Conservation (phyloP, 2,888 invertebrate genomes). For the Doris montereyensis region DNA sequence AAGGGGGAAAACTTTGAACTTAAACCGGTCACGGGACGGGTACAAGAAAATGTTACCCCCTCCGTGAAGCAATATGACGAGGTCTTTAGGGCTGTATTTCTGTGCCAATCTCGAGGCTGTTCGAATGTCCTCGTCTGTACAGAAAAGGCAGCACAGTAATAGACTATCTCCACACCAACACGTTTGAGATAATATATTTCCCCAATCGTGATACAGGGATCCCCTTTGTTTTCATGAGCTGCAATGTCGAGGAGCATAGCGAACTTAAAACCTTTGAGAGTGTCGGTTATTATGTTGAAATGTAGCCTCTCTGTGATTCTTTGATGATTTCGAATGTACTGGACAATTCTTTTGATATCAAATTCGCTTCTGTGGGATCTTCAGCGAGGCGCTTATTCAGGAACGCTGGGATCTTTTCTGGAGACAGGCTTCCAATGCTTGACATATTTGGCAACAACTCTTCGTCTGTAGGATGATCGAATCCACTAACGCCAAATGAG, state of each 20-base stretch:
- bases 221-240: constrained; percentile 47
- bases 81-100: constrained; percentile 10
- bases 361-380: background rate
- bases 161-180: constrained; percentile 39
- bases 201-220: constrained; percentile 48
- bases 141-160: constrained; percentile 40
- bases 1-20: constrained; percentile 13
- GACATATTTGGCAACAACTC: background rate
- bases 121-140: constrained; percentile 16
- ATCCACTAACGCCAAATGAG: background rate
- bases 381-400: background rate
- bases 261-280: constrained; percentile 6
- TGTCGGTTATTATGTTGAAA: constrained; percentile 1
- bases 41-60: constrained; percentile 49
- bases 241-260: constrained; percentile 48
- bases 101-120: constrained; percentile 17
- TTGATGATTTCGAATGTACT: background rate
- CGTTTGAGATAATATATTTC: constrained; percentile 39
- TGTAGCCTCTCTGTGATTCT: constrained; percentile 20
- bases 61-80: constrained; percentile 49
- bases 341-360: background rate
- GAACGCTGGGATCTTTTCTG: background rate
- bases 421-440: background rate
- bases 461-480: background rate
- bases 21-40: background rate